Evolutionary conservation across 2,113 vertebrate species (phyloP).

Genomic region (Propithecus coquereli): DNA sequence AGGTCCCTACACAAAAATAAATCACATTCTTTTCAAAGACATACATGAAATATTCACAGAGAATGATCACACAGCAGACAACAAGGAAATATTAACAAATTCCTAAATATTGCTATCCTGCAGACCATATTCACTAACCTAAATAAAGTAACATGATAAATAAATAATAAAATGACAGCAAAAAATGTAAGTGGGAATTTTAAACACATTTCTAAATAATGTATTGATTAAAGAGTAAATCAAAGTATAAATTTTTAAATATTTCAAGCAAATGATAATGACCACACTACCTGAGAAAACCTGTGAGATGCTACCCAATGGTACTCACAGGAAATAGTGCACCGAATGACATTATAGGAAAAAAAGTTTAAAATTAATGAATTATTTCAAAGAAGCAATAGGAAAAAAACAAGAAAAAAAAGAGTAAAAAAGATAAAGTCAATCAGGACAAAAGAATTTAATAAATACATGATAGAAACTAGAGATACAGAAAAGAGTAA

Average conservation of each 20-base stretch:
- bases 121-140: background rate
- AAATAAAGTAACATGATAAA: background rate
- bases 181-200: background rate
- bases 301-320: background rate
- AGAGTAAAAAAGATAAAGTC: background rate
- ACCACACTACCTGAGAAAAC: background rate
- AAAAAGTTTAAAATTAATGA: background rate
- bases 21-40: constrained; percentile 3
- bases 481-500: background rate
- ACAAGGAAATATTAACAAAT: background rate
- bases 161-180: background rate
- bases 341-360: background rate
- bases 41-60: background rate
- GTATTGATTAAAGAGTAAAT: background rate
- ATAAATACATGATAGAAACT: background rate
- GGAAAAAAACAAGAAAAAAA: background rate
- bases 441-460: background rate
- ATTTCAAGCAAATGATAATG: background rate
- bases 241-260: background rate
- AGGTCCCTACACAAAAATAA: background rate
- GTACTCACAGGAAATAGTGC: background rate
- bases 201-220: background rate
- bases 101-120: background rate
- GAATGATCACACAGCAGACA: background rate
- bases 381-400: background rate